Conservation (phyloP, 2,888 invertebrate species). For the Julus scandinavius region DNA sequence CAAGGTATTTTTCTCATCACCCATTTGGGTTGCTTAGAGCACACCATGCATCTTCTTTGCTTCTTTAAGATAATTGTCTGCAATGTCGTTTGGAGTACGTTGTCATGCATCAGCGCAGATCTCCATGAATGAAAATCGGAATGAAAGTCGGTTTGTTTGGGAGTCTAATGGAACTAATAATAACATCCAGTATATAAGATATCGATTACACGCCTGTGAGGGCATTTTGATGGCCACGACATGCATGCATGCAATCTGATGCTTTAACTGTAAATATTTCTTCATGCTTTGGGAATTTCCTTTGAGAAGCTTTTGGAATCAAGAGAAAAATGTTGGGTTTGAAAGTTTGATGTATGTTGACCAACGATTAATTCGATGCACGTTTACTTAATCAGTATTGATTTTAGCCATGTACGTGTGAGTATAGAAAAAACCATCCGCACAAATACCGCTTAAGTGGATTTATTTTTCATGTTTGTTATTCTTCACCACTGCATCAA, state of each 20-base stretch:
- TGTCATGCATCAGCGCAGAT: slow-evolving; percentile 1
- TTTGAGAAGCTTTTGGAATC: neutral
- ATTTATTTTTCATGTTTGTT: neutral
- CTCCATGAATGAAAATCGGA: neutral
- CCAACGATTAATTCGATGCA: neutral
- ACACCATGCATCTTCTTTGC: neutral
- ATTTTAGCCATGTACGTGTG: too few species aligned
- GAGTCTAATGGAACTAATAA: slow-evolving; percentile 4
- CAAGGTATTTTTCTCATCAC: neutral
- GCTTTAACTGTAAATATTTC: neutral
- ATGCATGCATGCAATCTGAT: neutral
- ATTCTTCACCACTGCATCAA: neutral
- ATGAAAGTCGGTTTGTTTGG: neutral
- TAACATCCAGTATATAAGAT: neutral
- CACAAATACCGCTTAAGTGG: too few species aligned
- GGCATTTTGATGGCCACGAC: neutral
- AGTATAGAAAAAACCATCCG: too few species aligned
- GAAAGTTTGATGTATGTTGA: neutral
- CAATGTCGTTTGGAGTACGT: neutral
- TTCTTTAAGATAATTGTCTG: neutral
- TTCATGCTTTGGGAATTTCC: neutral
- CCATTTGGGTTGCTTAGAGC: neutral
- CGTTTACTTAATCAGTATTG: neutral
- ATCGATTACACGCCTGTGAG: neutral
- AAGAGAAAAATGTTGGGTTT: neutral